Evolutionary conservation across 2,888 invertebrate species (phyloP), one percentile per base, ranked within the genome.

Genomic region (Lithophane semibrunnea): DNA sequence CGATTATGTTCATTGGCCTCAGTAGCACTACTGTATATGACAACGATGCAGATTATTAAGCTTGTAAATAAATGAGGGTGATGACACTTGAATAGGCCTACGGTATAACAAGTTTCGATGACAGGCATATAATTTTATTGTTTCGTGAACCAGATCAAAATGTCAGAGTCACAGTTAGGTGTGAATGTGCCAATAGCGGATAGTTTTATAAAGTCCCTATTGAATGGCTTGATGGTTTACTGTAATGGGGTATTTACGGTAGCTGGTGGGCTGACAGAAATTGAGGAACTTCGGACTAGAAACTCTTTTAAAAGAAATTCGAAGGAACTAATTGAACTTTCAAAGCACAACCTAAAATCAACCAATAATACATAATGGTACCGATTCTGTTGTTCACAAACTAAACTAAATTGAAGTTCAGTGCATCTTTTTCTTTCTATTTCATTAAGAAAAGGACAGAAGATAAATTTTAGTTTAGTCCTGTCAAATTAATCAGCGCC

Each of bases 111-210:
- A 90, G 92, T 94, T 94, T 92, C 87, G 90, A 89, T 92, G 92
- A 92, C 91, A 91, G 88, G 90, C 87, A 82, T 88, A 92, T 91
- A 92, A 94, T 95, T 95, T 95, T 93, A 95, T 95, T 95, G 95
- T 95, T 94, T 92, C 93, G 92, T 94, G 94, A 94, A 95, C 94
- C 94, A 95, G 94, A 95, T 95, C 94, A 91, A 92, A 94, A 93
- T 91, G 92, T 89, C 90, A 89, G 90, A 93, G 92, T 90, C 86
- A 94, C 96, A 95, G 96, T 96, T 96, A 96, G 91, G 90, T 91
- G 94, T 93, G 92, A 95, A 93, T 91, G 94, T 88, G 91, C 93
- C 90, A 88, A 92, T 94, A 91, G 94, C 92, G 95, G 94, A 89
- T 91, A 83, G 88, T 89, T 91, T 91, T 88, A 90, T 91, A 90